Evolutionary conservation across 2,113 vertebrate genomes (phyloP).

Genomic region (Urocynchramus pylzowi): DNA sequence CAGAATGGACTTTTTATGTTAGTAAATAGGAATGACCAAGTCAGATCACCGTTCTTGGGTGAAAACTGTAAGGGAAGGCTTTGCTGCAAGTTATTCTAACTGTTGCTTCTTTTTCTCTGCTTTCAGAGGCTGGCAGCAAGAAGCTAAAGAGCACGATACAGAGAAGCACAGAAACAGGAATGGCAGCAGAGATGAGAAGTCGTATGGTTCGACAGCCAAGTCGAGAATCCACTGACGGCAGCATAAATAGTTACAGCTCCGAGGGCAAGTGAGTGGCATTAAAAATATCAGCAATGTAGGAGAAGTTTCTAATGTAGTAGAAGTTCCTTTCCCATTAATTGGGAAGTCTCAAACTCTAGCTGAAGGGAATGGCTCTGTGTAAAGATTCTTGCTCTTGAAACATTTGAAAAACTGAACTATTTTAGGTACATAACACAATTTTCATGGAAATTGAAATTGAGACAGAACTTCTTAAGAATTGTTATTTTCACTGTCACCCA

Average conservation of each 20-base stretch:
- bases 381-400: not conserved
- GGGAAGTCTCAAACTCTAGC: not conserved
- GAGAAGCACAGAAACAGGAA: slow-evolving; percentile 94
- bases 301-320: not conserved
- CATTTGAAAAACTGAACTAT: not conserved
- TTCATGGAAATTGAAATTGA: not conserved
- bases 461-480: not conserved
- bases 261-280: slow-evolving; percentile 91
- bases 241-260: slow-evolving; percentile 95
- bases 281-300: not conserved
- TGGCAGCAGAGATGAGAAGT: slow-evolving; percentile 94
- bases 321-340: not conserved
- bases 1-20: not conserved
- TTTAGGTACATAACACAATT: not conserved
- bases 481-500: not conserved
- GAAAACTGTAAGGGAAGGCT: not conserved
- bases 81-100: not conserved
- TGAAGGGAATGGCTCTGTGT: not conserved
- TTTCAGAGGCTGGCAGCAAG: slow-evolving; percentile 88
- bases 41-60: not conserved
- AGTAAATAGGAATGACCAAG: not conserved
- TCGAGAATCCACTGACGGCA: slow-evolving; percentile 95
- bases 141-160: slow-evolving; percentile 94
- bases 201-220: slow-evolving; percentile 94
- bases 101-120: not conserved